Evolutionary conservation across 2,797 vertebrate species (phyloP), one percentile per base, ranked within the genome.

Genomic region (Cyprinella venusta): DNA sequence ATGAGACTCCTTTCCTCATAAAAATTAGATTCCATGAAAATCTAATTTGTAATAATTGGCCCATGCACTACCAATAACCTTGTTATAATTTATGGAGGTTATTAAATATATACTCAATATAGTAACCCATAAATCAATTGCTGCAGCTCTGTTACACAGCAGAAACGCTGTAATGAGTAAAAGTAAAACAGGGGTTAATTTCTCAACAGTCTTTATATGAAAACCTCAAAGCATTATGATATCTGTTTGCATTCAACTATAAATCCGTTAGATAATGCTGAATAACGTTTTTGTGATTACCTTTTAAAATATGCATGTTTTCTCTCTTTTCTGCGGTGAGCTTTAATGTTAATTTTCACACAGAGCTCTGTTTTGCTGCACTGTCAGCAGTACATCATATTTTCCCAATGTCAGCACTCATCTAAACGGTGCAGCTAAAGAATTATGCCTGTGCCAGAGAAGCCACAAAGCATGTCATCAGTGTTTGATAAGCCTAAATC

Each of bases 401-500:
- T 86, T 84, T 74, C 64, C 40, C 84, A 84, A 82, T 85, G 48
- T 88, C 88, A 89, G 86, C 76, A 40, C 13, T 81, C 42, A 9
- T 87, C 85, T 90, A 87, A 91, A 91, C 86, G 87, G 76, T 88
- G 69, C 79, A 30, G 86, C 86, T 85, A 87, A 86, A 89, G 87
- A 89, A 88, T 91, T 88, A 88, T 86, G 84, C 54, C 64, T 12
- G 42, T 61, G 69, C 65, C 78, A 85, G 86, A 74, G 67, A 81
- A 88, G 84, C 89, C 88, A 88, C 88, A 89, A 91, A 91, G 89
- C 90, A 89, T 90, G 90, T 91, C 89, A 91, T 91, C 84, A 87
- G 89, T 84, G 87, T 87, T 92, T 90, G 86, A 92, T 93, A 88
- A 90, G 89, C 79, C 79, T 71, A 90, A 93, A 93, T 92, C 88